Evolutionary conservation across 2,113 vertebrate genomes (phyloP).

Genomic region (Passer domesticus): DNA sequence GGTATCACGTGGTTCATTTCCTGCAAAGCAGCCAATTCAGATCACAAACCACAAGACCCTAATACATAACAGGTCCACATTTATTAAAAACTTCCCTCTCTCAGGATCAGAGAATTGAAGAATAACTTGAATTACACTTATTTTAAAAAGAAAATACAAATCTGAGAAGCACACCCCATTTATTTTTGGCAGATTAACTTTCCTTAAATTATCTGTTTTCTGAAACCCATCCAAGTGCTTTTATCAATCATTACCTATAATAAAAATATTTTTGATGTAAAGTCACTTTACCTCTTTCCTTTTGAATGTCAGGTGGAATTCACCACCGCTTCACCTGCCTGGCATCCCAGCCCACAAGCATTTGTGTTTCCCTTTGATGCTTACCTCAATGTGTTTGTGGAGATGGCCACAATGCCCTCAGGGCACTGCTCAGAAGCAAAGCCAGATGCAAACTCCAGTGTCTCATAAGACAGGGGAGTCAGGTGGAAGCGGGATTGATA

Average conservation of each 20-base stretch:
- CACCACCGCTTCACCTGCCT: not conserved
- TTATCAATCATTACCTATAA: not conserved
- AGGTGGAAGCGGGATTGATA: slow-evolving; percentile 98
- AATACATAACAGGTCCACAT: not conserved
- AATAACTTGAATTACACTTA: not conserved
- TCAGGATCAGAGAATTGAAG: not conserved
- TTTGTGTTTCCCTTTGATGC: not conserved
- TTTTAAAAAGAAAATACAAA: not conserved
- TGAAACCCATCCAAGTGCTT: not conserved
- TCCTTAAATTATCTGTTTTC: not conserved
- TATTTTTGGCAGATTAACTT: not conserved
- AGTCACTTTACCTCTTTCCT: not conserved
- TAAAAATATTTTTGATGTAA: not conserved
- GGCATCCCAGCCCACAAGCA: not conserved
- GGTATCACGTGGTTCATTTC: not conserved
- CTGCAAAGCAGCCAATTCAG: not conserved
- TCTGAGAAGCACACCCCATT: not conserved
- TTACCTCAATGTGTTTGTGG: slow-evolving; percentile 96
- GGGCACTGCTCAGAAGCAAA: slow-evolving; percentile 98
- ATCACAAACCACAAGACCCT: not conserved
- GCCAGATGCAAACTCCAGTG: slow-evolving; percentile 94
- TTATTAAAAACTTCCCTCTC: not conserved
- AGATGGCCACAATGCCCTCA: slow-evolving; percentile 98
- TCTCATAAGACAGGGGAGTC: slow-evolving; percentile 94
- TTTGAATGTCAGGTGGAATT: not conserved